Base-by-base conservation (phyloP, 2,113 vertebrate species). In the Anhinga anhinga region DNA sequence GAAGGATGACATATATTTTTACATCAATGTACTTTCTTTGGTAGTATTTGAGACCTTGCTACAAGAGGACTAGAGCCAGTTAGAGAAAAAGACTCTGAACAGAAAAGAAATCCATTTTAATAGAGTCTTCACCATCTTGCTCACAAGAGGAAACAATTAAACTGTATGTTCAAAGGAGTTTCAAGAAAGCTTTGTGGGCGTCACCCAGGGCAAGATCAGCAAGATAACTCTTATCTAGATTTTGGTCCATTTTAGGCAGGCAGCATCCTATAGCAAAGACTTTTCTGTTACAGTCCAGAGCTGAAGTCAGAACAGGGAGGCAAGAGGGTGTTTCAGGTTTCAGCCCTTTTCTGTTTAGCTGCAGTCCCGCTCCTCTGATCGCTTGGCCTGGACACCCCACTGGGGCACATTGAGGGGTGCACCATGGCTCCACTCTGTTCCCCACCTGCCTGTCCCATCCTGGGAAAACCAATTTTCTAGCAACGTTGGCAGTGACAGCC, bases 1-100 rank as follows among this genome's bases (percentile, higher is more conserved):
- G 10, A 82, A 87, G 53, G 15, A 44, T 45, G 49, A 70, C n/a
- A 59, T 19, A 14, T 45, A 65, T 72, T 90, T 97, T 92, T 86
- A 79, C 44, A 65, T 61, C 36, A 83, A 7, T 90, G 14, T 55
- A 32, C 12, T 55, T 90, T 67, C 52, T 61, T 82, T 20, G 15
- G 23, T 15, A 72, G 38, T 63, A 26, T 88, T 92, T 80, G 40
- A 88, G 67, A 56, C 9, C 15, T 85, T 53, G n/a, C 9, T 88
- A 44, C 25, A 73, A 21, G 4, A 58, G 50, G 49, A 56, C 22
- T 73, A 50, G 29, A 90, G 7, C 11, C 49, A 77, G 45, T 2
- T 69, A 79, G 47, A 79, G 73, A 61, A 84, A 86, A 88, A 90
- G 19, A 29, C 52, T 38, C 9, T 72, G 65, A 80, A 58, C 11